phyloP scores from a whole-genome alignment of 1,140 invertebrate genomes.

The Brachionus angularis region DNA sequence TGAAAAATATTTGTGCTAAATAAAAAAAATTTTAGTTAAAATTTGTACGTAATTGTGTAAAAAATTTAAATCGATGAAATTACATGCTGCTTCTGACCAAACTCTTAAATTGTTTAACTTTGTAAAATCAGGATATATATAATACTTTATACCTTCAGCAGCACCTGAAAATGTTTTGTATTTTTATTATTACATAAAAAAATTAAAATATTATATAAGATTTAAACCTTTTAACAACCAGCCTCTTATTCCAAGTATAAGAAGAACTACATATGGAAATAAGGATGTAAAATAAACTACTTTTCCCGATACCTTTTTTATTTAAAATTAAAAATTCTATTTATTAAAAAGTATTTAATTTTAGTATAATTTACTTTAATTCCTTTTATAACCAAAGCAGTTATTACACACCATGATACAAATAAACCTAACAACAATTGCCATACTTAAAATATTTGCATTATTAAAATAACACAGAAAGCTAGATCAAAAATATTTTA shows the following conservation, averaged over 20 bases:
- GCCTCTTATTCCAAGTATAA: constrained; percentile 79
- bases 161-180: constrained; percentile 49
- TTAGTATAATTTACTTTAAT: constrained; percentile 70
- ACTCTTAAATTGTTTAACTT: constrained; percentile 57
- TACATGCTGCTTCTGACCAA: constrained; percentile 77
- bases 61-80: neutral
- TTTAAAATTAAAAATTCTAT: constrained; percentile 53
- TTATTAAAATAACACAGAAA: too few species aligned
- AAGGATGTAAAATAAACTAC: constrained; percentile 88
- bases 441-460: too few species aligned
- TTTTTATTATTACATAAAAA: constrained; percentile 47
- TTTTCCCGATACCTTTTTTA: constrained; percentile 70
- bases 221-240: constrained; percentile 70
- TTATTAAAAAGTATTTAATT: constrained; percentile 47
- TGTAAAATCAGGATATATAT: constrained; percentile 48
- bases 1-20: constrained; percentile 72
- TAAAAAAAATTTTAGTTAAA: constrained; percentile 72
- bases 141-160: constrained; percentile 48
- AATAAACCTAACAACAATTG: constrained; percentile 40
- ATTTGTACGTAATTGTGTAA: neutral
- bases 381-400: constrained; percentile 38
- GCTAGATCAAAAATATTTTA: too few species aligned
- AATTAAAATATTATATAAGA: constrained; percentile 46
- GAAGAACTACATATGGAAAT: constrained; percentile 85
- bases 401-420: constrained; percentile 44